Evolutionary conservation across 1,140 invertebrate species (phyloP).

Genomic region (Theocolax elegans): DNA sequence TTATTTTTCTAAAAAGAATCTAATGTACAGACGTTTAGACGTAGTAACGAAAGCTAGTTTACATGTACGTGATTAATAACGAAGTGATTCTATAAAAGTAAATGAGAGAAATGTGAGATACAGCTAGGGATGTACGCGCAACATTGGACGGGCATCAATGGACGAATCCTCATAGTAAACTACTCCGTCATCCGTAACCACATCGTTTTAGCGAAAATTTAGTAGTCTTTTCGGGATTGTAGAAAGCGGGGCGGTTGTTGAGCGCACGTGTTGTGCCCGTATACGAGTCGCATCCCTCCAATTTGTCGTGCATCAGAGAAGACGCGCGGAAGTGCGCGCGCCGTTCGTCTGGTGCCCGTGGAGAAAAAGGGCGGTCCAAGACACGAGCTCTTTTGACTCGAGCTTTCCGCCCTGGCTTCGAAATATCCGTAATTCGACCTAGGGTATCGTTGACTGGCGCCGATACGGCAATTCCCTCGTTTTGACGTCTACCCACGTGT

Average conservation of each 20-base stretch:
- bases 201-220: conserved; percentile 19
- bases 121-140: too few species aligned
- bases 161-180: too few species aligned
- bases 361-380: neutral
- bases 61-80: too few species aligned
- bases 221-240: neutral
- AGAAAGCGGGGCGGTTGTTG: too few species aligned
- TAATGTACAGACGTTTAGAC: too few species aligned
- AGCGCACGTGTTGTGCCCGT: too few species aligned
- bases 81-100: too few species aligned
- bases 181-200: neutral
- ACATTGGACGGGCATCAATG: too few species aligned
- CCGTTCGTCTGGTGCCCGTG: conserved; percentile 7
- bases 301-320: conserved; percentile 3
- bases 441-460: conserved; percentile 32
- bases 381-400: neutral
- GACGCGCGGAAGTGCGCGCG: conserved; percentile 23
- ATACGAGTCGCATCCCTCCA: too few species aligned
- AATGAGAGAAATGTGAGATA: too few species aligned
- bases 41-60: too few species aligned
- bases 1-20: too few species aligned
- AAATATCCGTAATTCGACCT: conserved; percentile 8
- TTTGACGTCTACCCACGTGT: neutral
- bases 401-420: neutral
- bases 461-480: conserved; percentile 21